A percentile compares a stretch with the other conserved stretches of the same genome.
These are phyloP conservation scores for Melanocharis versteri DNA, from an alignment of 2,113 vertebrate species.

Conservation along the genomic window DNA sequence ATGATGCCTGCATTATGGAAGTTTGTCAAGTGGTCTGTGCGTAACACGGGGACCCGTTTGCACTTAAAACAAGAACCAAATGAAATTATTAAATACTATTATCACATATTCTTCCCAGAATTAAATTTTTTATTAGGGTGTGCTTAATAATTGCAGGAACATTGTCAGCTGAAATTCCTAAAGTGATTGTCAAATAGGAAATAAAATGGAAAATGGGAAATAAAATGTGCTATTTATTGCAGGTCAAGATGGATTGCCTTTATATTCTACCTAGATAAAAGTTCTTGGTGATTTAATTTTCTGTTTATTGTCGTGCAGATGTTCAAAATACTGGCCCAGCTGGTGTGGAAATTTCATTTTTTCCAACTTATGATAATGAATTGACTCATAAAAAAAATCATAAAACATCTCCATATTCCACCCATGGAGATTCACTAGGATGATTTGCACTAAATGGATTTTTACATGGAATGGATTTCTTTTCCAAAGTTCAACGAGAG, in stretches of 20 bases:
- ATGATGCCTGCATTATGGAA: neutral
- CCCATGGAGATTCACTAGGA: neutral
- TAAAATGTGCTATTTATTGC: neutral
- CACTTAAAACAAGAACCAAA: neutral
- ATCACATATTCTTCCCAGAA: neutral
- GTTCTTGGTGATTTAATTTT: neutral
- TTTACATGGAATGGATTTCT: neutral
- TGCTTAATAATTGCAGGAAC: neutral
- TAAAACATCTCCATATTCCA: neutral
- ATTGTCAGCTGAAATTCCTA: neutral
- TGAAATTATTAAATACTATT: neutral
- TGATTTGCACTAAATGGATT: neutral
- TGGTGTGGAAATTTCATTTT: neutral
- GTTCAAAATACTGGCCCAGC: neutral
- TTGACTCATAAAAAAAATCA: neutral
- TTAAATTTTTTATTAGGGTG: neutral
- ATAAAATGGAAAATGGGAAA: neutral
- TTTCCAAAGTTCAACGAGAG: neutral
- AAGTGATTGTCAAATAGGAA: neutral
- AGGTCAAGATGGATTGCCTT: neutral
- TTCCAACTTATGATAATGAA: neutral
- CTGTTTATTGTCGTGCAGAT: neutral
- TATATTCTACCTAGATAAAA: neutral
- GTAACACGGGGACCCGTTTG: neutral
- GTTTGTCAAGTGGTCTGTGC: neutral